These are phyloP conservation scores for Oscarella lobularis DNA, from an alignment of 37 sponge, comb jelly and placozoan species.

Conservation along the genomic window DNA sequence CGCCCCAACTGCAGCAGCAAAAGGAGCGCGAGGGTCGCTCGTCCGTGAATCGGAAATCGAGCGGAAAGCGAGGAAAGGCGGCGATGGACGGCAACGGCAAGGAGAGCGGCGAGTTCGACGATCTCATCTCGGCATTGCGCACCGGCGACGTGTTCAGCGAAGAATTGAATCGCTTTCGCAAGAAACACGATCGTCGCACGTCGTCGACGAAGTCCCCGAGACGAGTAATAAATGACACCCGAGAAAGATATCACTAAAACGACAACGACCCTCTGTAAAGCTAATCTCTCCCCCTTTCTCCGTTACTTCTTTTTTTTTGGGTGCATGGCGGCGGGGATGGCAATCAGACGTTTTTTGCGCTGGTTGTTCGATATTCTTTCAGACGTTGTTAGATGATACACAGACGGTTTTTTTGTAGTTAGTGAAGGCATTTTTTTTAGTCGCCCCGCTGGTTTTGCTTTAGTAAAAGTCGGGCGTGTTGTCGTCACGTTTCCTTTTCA, in stretches of 20 bases:
- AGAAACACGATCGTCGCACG: not conserved
- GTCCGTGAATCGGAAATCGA: not conserved
- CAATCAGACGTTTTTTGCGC: too few species aligned
- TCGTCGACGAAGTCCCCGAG: not conserved
- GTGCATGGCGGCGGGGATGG: too few species aligned
- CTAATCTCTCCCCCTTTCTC: too few species aligned
- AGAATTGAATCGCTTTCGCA: not conserved
- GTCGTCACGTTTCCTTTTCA: not conserved
- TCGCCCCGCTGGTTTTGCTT: too few species aligned
- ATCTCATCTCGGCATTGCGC: conserved; percentile 46
- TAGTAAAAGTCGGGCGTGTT: too few species aligned
- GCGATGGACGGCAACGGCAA: conserved; percentile 2
- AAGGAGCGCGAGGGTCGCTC: not conserved
- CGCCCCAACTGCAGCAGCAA: not conserved
- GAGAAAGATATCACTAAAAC: too few species aligned
- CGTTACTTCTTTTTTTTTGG: too few species aligned
- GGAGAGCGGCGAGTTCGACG: conserved; percentile 50
- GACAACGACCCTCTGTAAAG: too few species aligned
- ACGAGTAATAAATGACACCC: not conserved
- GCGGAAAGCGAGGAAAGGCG: not conserved
- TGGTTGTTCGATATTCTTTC: too few species aligned
- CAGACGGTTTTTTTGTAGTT: too few species aligned
- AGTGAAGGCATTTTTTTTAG: too few species aligned
- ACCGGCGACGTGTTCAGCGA: conserved; percentile 41
- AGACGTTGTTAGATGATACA: too few species aligned